These are phyloP conservation scores for Sthenelais limicola DNA, from an alignment of 2,888 invertebrate genomes.

Conservation along the genomic window DNA sequence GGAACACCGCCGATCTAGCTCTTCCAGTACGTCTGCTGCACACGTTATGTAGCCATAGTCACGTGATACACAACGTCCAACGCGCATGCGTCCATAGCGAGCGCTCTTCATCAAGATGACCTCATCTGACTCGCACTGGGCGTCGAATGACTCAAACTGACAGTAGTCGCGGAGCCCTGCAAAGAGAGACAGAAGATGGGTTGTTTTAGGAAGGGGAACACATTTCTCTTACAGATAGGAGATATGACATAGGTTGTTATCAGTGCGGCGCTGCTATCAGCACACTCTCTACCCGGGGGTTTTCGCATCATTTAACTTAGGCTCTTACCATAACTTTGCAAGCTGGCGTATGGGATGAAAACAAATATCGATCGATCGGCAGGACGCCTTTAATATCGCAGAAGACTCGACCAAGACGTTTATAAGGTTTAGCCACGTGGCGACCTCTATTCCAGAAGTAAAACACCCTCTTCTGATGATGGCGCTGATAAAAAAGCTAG, in stretches of 20 bases:
- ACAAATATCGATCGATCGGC: conserved; percentile 5
- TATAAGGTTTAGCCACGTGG: conserved; percentile 26
- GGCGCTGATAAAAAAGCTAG: background rate
- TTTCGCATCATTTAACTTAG: conserved; percentile 1
- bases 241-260: background rate
- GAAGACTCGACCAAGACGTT: conserved; percentile 12
- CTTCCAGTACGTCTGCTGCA: conserved; percentile 31
- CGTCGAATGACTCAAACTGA: conserved; percentile 37
- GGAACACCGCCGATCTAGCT: conserved; percentile 40
- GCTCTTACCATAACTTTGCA: conserved; percentile 17
- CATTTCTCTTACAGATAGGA: no score
- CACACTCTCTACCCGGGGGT: conserved; percentile 19
- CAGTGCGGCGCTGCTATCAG: conserved; percentile 24
- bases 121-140: conserved; percentile 24
- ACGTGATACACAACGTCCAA: conserved; percentile 30
- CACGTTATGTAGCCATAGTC: conserved; percentile 37
- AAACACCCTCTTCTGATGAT: conserved; percentile 24
- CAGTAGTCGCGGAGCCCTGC: conserved; percentile 28
- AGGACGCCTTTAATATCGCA: conserved; percentile 20
- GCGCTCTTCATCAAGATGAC: conserved; percentile 35
- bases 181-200: no score
- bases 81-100: conserved; percentile 37
- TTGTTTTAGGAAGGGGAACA: no score
- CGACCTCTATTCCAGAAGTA: conserved; percentile 25
- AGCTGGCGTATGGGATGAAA: conserved; percentile 8